These are phyloP conservation scores for Sycobia sp. DNA, from an alignment of 1,140 invertebrate genomes.

Conservation along the genomic window DNA sequence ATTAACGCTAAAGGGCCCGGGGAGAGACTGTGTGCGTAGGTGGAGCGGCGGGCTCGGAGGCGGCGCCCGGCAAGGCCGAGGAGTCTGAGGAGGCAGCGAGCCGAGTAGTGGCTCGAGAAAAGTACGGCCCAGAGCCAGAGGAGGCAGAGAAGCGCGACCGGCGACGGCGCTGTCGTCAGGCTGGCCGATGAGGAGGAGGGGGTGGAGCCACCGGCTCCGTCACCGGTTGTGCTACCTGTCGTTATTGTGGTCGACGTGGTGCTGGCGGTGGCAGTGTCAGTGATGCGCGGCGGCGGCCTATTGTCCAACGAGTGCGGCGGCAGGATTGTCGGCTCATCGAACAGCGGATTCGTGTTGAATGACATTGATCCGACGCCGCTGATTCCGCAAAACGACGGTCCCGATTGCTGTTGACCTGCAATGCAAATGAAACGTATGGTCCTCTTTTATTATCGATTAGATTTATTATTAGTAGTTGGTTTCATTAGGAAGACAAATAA, in stretches of 20 bases:
- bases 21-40: background rate
- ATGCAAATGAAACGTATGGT: conserved; percentile 16
- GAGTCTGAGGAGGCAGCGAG: conserved; percentile 19
- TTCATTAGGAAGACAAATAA: no score
- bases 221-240: background rate
- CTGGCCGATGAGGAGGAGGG: conserved; percentile 8
- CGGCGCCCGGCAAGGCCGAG: background rate
- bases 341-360: background rate
- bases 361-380: conserved; percentile 43
- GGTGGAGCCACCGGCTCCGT: background rate
- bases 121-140: conserved; percentile 38
- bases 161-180: conserved; percentile 20
- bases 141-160: conserved; percentile 40
- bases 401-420: conserved; percentile 19
- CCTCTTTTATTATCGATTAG: background rate
- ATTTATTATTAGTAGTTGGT: background rate
- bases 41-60: background rate
- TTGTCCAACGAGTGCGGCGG: background rate
- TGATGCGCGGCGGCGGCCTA: conserved; percentile 14
- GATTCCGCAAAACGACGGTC: conserved; percentile 44
- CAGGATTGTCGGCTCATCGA: background rate
- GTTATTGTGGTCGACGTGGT: no score
- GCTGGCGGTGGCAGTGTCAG: background rate
- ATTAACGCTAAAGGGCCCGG: background rate
- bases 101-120: conserved; percentile 23